phyloP scores from a whole-genome alignment of 2,113 vertebrate species.

The Madoqua kirkii region DNA sequence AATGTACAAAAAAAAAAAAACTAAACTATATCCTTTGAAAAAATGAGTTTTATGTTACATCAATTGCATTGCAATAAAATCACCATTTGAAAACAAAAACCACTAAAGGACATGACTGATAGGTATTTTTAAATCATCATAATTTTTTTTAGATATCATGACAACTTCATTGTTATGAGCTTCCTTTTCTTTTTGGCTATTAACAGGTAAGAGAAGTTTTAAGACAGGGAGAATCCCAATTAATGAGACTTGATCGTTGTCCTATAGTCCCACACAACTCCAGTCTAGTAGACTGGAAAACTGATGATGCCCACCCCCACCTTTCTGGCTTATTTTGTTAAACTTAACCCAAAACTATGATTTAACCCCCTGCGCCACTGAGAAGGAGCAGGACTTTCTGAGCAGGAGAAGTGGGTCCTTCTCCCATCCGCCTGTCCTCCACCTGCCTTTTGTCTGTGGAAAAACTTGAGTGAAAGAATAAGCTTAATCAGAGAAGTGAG shows the following conservation, averaged over 20 bases:
- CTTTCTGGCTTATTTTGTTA: background rate
- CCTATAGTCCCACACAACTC: background rate
- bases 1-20: background rate
- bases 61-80: background rate
- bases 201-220: background rate
- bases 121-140: background rate
- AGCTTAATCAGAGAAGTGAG: background rate
- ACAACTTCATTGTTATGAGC: background rate
- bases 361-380: background rate
- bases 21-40: background rate
- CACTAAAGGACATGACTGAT: too few species aligned
- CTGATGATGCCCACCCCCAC: rapidly evolving
- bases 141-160: background rate
- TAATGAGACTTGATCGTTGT: background rate
- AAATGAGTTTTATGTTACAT: background rate
- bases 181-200: too few species aligned
- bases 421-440: background rate
- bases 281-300: background rate
- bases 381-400: background rate
- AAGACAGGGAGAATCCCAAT: background rate
- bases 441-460: background rate
- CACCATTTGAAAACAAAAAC: background rate
- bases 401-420: background rate
- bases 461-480: background rate
- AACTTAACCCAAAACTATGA: background rate